phyloP scores from a whole-genome alignment of 2,888 invertebrate species.

The Oscheius sp. region DNA sequence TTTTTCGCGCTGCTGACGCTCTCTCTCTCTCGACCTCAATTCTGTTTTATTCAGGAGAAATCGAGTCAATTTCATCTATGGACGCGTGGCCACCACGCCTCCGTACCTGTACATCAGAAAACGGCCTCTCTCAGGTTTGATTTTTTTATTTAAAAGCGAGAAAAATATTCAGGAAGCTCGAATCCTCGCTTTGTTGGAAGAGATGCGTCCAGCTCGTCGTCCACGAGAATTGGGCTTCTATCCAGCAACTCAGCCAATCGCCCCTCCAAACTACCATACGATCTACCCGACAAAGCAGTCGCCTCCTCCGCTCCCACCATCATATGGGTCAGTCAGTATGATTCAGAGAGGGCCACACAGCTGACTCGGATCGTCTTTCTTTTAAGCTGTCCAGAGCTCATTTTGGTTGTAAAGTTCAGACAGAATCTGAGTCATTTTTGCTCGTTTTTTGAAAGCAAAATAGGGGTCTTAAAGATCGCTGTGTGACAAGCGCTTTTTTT shows the following conservation, averaged over 20 bases:
- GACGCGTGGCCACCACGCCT: constrained; percentile 18
- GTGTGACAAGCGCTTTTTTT: no score
- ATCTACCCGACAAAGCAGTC: not conserved
- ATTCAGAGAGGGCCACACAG: not conserved
- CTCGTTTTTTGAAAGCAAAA: no score
- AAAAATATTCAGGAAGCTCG: constrained; percentile 38
- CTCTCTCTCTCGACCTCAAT: not conserved
- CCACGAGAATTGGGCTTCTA: not conserved
- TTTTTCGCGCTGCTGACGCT: constrained; percentile 15
- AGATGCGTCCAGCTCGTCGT: constrained; percentile 40
- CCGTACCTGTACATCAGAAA: constrained; percentile 13
- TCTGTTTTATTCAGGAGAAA: not conserved
- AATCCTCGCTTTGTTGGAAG: constrained; percentile 40
- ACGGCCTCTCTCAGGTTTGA: constrained; percentile 16
- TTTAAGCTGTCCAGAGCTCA: not conserved
- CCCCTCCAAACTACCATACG: constrained; percentile 23
- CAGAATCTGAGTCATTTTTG: no score
- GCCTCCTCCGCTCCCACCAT: not conserved
- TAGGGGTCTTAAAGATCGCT: no score
- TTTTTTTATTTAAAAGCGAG: not conserved
- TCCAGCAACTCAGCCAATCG: not conserved
- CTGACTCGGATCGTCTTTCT: constrained; percentile 11
- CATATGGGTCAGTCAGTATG: not conserved
- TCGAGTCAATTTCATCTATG: not conserved
- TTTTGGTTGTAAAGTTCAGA: constrained; percentile 8